Base-by-base conservation (phyloP, 1,140 invertebrate genomes). In the Trichomalopsis sarcophagae region DNA sequence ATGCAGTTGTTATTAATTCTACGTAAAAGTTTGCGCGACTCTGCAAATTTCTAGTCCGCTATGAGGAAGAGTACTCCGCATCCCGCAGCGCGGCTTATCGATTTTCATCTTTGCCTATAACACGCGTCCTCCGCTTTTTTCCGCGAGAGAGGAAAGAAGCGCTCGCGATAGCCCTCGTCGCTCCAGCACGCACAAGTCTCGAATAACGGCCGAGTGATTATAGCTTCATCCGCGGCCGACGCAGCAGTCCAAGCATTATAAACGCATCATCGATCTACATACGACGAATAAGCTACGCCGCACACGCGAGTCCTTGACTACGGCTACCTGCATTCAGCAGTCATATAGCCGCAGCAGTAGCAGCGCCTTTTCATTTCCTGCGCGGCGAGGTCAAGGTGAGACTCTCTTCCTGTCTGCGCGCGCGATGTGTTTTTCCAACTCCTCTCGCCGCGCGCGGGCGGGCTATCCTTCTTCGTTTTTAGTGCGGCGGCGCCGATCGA, bases 251-350 rank as follows among this genome's bases (percentile, higher is more conserved):
- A 6, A 62, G 14, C 10, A 40, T 33, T 23, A 44, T 44, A 78
- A 69, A 69, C 30, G 68, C 76, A 79, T 79, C 17, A 79, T 84
- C 76, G 76, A 84, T 79, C 76, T 79, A 4, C 2, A 23, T 78
- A 73, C 9, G 44, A 79, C 27, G 76, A 50, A 62, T n/a, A n/a
- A 79, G 40, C 80, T 73, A 71, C 71, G 76, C 86, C 86, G 86
- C 84, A 62, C 73, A 87, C 86, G 87, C 86, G 77, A 81, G 86
- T 87, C 87, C 88, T 88, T 87, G 87, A 85, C 86, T 87, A 76
- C 82, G 62, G 36, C 30, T 71, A 27, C 33, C 73, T 33, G 73
- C 33, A 36, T 36, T 36, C 33, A 21, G 33, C 21, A 11, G 68
- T 71, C 10, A 11, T 36, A 36, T 36, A 36, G 33, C 21, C n/a